Percentiles rank a stretch among this genome's conserved stretches.
These are phyloP conservation scores for Parus major DNA, from an alignment of 2,113 vertebrate species.

Conservation along the genomic window DNA sequence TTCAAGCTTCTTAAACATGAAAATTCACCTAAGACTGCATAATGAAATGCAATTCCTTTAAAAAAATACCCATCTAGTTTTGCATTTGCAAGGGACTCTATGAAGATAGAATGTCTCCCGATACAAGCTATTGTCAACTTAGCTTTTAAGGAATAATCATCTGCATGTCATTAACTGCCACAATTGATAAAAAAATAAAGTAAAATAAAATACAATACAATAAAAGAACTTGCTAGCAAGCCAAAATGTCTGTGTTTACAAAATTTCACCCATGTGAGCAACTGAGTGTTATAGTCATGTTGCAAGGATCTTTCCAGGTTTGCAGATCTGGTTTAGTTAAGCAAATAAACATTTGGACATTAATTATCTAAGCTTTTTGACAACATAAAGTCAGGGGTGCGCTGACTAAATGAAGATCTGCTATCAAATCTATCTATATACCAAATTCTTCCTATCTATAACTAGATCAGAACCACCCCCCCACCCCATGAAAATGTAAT, in stretches of 20 bases:
- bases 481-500: accelerated
- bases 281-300: neutral
- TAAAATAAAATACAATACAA: neutral
- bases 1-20: constrained; percentile 79
- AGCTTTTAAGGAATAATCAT: constrained; percentile 59
- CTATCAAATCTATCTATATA: neutral
- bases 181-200: neutral
- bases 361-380: neutral
- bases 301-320: neutral
- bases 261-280: constrained; percentile 11
- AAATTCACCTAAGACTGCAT: constrained; percentile 78
- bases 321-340: neutral
- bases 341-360: neutral
- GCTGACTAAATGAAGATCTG: neutral
- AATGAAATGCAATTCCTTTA: constrained; percentile 75
- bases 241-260: neutral
- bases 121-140: constrained; percentile 43
- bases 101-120: constrained; percentile 59
- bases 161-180: neutral
- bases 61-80: constrained; percentile 70
- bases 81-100: constrained; percentile 67
- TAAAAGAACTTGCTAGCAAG: neutral
- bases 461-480: neutral
- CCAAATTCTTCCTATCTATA: neutral
- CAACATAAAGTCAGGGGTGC: neutral